Evolutionary conservation across 2,797 vertebrate species (phyloP).

Genomic region (Vultur gryphus): DNA sequence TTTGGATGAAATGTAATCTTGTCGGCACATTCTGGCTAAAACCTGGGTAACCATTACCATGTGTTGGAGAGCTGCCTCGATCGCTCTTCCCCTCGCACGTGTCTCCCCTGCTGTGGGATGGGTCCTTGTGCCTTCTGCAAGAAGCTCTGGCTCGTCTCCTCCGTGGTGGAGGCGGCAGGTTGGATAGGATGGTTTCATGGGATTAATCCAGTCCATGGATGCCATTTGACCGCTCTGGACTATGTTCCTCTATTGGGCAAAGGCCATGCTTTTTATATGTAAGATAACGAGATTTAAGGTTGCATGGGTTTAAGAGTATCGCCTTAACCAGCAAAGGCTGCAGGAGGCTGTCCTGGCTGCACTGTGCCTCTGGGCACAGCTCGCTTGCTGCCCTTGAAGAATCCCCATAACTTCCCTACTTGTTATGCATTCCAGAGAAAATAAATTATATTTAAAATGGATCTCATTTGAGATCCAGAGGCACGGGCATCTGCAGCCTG

Average conservation of each 20-base stretch:
- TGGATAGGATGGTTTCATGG: background rate
- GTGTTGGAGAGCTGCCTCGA: background rate
- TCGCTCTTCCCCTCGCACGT: accelerated
- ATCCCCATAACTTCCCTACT: background rate
- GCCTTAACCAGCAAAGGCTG: background rate
- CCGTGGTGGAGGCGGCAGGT: background rate
- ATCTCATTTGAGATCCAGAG: conserved; percentile 25
- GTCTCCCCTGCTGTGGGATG: background rate
- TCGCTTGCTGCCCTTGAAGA: background rate
- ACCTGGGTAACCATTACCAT: background rate
- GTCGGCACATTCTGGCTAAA: background rate
- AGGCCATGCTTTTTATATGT: background rate
- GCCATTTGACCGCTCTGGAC: background rate
- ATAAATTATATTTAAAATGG: conserved; percentile 40
- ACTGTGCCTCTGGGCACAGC: background rate
- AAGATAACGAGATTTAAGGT: background rate
- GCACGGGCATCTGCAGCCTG: background rate
- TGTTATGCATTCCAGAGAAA: conserved; percentile 13
- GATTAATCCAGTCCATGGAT: background rate
- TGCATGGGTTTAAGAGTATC: background rate
- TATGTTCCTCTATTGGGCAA: background rate
- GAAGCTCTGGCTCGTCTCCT: background rate
- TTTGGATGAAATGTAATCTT: background rate
- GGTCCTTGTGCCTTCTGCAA: background rate
- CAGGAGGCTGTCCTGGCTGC: background rate